Evolutionary conservation across 1,140 invertebrate species (phyloP).

Genomic region (Neelides sp.): DNA sequence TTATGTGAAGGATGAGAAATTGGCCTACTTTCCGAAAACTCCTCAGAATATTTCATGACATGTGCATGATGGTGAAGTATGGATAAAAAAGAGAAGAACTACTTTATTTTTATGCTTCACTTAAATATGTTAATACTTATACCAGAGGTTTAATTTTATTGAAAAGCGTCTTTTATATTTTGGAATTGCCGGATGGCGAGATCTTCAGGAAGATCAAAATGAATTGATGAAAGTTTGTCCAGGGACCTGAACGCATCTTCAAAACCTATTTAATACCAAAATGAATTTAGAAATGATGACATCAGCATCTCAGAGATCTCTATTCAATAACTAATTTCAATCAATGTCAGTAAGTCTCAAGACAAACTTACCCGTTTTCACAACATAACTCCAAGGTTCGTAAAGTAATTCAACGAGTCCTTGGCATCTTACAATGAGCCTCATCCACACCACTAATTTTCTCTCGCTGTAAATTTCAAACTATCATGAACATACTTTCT

Average conservation of each 20-base stretch:
- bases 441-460: constrained; percentile 83
- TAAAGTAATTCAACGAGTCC: constrained; percentile 81
- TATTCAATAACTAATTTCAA: neutral
- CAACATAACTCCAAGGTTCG: constrained; percentile 85
- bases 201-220: constrained; percentile 89
- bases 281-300: neutral
- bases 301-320: no score
- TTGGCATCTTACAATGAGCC: constrained; percentile 79
- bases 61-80: no score
- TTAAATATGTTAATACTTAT: neutral
- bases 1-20: no score
- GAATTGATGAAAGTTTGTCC: constrained; percentile 68
- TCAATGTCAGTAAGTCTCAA: neutral
- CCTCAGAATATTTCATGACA: no score
- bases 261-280: constrained; percentile 53
- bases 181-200: constrained; percentile 88
- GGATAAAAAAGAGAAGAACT: no score
- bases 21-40: no score
- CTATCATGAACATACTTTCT: neutral
- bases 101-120: neutral
- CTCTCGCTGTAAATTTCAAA: constrained; percentile 51
- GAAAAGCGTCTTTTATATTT: constrained; percentile 95
- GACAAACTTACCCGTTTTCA: constrained; percentile 72
- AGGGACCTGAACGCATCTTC: constrained; percentile 85
- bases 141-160: constrained; percentile 23